Evolutionary conservation across 2,113 vertebrate genomes (phyloP), one percentile per base, ranked within the genome.

Genomic region (Corythoichthys haematopterus): DNA sequence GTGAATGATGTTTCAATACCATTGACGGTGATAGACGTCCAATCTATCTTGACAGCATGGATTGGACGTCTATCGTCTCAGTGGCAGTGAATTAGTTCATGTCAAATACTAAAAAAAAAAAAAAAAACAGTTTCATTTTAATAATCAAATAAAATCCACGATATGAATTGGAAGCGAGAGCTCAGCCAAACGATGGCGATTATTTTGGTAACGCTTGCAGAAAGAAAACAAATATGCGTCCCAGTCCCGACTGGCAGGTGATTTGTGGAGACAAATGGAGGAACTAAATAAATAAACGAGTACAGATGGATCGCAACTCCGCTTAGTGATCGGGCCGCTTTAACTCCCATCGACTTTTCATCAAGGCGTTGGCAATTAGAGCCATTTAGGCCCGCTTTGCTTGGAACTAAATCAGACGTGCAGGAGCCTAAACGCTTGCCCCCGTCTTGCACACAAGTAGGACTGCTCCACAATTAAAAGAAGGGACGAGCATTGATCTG

Each of bases 281-380:
- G 72, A 89, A 88, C 88, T 87, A 89, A 88, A 89, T 86, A 89
- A 87, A 87, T 85, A 87, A 87, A 88, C 62, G 72, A 82, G 77
- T 84, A 82, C 80, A 88, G 84, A 89, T 88, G 84, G 88, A 87
- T 88, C 85, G 82, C 85, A 85, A 72, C 71, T 76, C 72, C 37
- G 76, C 90, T 46, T 90, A 92, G 91, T 89, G 80, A 87, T 87
- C 85, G 76, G 60, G 72, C 72, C 84, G 90, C 88, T 91, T 92
- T 89, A 89, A 81, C 93, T 93, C 92, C 82, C 90, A 97, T 96
- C 92, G 94, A 95, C 94, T 95, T 96, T 94, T 96, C 93, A 95
- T 95, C 92, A 88, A 88, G 89, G 88, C 88, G 87, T 88, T 91
- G 91, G 91, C 93, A 94, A 96, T 96, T 96, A 94, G 94, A 94